These are phyloP conservation scores for Lucinisca nassula DNA, from an alignment of 2,888 invertebrate genomes.

Conservation along the genomic window DNA sequence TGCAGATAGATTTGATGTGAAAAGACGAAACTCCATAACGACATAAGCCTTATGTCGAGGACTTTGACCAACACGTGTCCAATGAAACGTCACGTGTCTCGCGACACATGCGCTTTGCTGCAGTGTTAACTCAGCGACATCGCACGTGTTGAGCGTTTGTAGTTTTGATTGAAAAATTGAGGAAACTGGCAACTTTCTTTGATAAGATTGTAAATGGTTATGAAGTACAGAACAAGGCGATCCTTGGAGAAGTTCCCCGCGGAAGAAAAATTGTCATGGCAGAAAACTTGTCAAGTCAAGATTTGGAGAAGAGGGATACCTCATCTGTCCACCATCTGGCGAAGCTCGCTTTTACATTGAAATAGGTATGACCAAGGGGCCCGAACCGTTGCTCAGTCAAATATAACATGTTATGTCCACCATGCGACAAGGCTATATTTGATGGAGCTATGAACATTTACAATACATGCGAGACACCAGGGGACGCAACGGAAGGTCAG, in stretches of 20 bases:
- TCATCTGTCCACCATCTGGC: slow-evolving; percentile 13
- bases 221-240: neutral
- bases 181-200: slow-evolving; percentile 64
- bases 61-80: slow-evolving; percentile 59
- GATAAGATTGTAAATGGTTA: neutral
- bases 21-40: slow-evolving; percentile 20
- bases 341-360: too few relatives aligned
- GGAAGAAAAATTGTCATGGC: neutral
- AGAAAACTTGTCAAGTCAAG: neutral
- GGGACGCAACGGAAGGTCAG: too few relatives aligned
- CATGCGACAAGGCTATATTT: too few relatives aligned
- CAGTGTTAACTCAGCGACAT: slow-evolving; percentile 59
- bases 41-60: slow-evolving; percentile 66
- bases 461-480: too few relatives aligned
- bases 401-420: too few relatives aligned
- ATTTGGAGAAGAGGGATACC: neutral
- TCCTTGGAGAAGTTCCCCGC: neutral
- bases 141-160: slow-evolving; percentile 64
- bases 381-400: too few relatives aligned
- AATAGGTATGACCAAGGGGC: too few relatives aligned
- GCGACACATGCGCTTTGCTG: slow-evolving; percentile 56
- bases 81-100: slow-evolving; percentile 60
- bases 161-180: slow-evolving; percentile 64
- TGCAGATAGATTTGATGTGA: slow-evolving; percentile 46
- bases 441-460: too few relatives aligned